Evolutionary conservation across 1,140 invertebrate species (phyloP).

Genomic region (Gryllus bimaculatus): DNA sequence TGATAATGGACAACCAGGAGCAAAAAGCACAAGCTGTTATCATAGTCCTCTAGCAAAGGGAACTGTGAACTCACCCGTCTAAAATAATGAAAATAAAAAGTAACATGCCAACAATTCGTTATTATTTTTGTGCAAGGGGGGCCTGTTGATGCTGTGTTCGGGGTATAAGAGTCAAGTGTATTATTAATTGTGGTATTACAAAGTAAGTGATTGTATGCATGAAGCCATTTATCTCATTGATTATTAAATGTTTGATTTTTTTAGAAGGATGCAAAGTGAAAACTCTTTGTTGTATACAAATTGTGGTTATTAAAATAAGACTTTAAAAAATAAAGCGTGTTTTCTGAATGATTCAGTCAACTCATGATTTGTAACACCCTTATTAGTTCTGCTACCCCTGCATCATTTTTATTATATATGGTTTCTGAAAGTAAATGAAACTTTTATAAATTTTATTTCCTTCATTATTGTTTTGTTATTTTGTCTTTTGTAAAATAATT

Average conservation of each 20-base stretch:
- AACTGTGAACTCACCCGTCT: conserved; percentile 1
- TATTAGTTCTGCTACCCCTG: background rate
- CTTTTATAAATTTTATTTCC: conserved; percentile 18
- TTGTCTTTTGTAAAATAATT: conserved; percentile 20
- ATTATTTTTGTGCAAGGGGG: conserved; percentile 19
- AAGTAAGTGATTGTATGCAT: conserved; percentile 20
- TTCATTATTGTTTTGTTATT: conserved; percentile 21
- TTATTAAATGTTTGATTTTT: conserved; percentile 22
- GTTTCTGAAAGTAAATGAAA: background rate
- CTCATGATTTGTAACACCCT: conserved; percentile 9
- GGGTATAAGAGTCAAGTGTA: conserved; percentile 21
- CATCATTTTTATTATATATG: background rate
- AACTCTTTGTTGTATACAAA: conserved; percentile 23
- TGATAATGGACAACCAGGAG: background rate
- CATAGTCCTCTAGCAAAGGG: background rate
- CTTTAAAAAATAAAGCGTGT: conserved; percentile 1
- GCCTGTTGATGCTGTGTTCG: conserved; percentile 6
- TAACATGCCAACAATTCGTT: conserved; percentile 12
- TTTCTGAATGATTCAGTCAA: conserved; percentile 10
- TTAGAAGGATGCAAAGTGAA: conserved; percentile 18
- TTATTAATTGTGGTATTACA: conserved; percentile 18
- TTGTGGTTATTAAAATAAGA: conserved; percentile 23
- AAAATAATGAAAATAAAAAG: conserved; percentile 6
- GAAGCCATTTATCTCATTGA: conserved; percentile 17
- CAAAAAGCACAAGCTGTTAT: conserved; percentile 11